These are phyloP conservation scores for Eledone cirrhosa DNA, from an alignment of 2,888 invertebrate genomes.

Conservation along the genomic window DNA sequence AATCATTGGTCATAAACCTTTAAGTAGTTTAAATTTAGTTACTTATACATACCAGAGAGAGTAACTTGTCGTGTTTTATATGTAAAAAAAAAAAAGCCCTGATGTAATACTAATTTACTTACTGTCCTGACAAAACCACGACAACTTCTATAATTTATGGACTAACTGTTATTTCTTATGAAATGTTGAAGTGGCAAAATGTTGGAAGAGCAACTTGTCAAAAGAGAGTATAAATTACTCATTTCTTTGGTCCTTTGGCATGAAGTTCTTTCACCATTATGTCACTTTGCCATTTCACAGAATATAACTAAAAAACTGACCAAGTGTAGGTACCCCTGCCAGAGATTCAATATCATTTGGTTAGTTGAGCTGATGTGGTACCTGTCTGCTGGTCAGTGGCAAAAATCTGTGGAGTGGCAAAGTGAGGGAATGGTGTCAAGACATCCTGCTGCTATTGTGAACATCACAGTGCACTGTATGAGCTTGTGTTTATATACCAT, in stretches of 20 bases:
- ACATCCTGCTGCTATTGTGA: conserved; percentile 25
- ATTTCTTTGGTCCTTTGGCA: conserved; percentile 22
- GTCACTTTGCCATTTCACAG: conserved; percentile 30
- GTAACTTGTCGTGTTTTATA: no score
- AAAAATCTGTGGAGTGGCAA: conserved; percentile 29
- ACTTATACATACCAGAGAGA: no score
- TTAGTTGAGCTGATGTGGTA: conserved; percentile 12
- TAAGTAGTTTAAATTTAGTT: no score
- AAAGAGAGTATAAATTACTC: neutral
- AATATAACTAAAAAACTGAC: conserved; percentile 22
- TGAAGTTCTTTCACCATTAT: conserved; percentile 28
- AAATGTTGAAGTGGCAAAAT: conserved; percentile 30
- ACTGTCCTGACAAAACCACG: no score
- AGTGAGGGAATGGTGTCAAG: conserved; percentile 24
- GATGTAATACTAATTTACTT: neutral
- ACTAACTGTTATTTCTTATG: conserved; percentile 24
- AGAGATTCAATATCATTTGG: neutral
- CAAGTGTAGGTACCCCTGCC: neutral
- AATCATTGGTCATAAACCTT: neutral
- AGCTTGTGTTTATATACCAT: conserved; percentile 11
- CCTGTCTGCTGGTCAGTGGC: conserved; percentile 21
- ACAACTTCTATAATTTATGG: neutral
- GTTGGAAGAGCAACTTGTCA: conserved; percentile 27
- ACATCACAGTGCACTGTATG: no score
- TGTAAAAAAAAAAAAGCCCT: neutral